Evolutionary conservation across 2,113 vertebrate genomes (phyloP).

Genomic region (Ceyx margarethae): DNA sequence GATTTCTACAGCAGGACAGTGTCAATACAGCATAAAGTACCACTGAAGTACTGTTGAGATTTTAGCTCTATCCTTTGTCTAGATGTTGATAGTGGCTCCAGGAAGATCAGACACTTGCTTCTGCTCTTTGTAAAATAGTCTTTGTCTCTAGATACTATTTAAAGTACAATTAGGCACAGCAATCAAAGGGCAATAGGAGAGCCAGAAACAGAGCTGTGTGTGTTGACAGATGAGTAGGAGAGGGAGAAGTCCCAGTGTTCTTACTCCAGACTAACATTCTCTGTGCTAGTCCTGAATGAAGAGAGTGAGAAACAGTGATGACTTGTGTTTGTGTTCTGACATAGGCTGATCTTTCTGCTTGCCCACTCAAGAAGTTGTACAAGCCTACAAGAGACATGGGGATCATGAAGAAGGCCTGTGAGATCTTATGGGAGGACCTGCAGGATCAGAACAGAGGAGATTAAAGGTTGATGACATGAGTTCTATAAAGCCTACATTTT

Average conservation of each 20-base stretch:
- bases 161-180: not conserved
- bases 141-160: not conserved
- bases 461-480: slow-evolving; percentile 1
- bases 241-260: not conserved
- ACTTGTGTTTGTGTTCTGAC: not conserved
- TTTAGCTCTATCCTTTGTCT: not conserved
- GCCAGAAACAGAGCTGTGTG: not conserved
- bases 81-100: not conserved
- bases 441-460: not conserved
- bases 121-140: not conserved
- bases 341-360: slow-evolving; percentile 17
- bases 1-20: not conserved
- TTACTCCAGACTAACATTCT: not conserved
- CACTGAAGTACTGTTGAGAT: not conserved
- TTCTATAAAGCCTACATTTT: not conserved
- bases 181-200: not conserved
- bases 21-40: not conserved
- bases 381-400: slow-evolving; percentile 13
- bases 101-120: not conserved
- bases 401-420: slow-evolving; percentile 47
- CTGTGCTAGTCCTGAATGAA: not conserved
- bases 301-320: not conserved
- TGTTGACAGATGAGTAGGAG: not conserved
- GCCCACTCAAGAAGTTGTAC: slow-evolving; percentile 41
- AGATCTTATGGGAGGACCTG: slow-evolving; percentile 48